phyloP scores from a whole-genome alignment of 2,797 vertebrate species.

The Myotis findleyi region DNA sequence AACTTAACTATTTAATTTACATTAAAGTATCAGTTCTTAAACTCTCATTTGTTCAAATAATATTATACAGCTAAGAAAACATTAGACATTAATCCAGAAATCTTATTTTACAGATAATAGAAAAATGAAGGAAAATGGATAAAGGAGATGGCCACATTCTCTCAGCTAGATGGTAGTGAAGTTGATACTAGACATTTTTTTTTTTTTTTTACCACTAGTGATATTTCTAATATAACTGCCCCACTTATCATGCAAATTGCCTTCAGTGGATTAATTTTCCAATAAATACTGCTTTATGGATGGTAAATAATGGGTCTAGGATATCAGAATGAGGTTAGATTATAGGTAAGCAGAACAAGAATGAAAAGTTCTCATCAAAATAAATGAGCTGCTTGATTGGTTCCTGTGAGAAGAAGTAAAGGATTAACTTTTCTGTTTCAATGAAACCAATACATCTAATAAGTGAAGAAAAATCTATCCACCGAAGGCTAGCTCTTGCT shows the following conservation, averaged over 20 bases:
- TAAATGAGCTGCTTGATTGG: conserved; percentile 20
- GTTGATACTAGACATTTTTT: neutral
- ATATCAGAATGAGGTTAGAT: conserved; percentile 48
- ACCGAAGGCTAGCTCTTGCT: neutral
- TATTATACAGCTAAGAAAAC: neutral
- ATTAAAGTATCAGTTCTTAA: neutral
- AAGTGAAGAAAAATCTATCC: neutral
- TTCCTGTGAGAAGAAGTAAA: neutral
- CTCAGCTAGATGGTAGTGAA: neutral
- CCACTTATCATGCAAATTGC: conserved; percentile 44
- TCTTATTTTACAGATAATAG: neutral
- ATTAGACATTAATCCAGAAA: neutral
- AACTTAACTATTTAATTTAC: neutral
- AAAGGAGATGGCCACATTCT: neutral
- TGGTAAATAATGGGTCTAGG: neutral
- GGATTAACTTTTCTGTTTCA: conserved; percentile 38
- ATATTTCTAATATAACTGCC: neutral
- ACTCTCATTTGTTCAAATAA: neutral
- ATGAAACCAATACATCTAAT: conserved; percentile 9
- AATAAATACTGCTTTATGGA: neutral
- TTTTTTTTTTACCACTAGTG: neutral
- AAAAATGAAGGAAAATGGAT: neutral
- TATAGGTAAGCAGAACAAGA: neutral
- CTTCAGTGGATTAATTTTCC: conserved; percentile 54
- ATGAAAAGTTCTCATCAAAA: conserved; percentile 34